phyloP scores from a whole-genome alignment of 1,140 invertebrate species.

The Medauroidea extradentata region DNA sequence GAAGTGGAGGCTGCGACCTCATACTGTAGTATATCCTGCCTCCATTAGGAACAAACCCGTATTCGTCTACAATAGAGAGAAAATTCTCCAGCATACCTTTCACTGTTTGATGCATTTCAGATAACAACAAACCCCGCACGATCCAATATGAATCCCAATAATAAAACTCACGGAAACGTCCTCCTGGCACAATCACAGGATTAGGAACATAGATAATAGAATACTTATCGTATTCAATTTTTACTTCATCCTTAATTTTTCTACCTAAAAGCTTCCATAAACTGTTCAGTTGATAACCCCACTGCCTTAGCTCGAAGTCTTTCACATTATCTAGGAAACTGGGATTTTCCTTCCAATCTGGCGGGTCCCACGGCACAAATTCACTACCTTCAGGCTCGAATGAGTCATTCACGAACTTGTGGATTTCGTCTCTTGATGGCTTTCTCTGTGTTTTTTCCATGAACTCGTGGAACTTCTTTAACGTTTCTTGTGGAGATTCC shows the following conservation, averaged over 20 bases:
- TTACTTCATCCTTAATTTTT: constrained; percentile 59
- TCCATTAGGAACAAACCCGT: constrained; percentile 75
- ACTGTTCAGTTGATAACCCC: constrained; percentile 53
- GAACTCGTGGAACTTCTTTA: constrained; percentile 56
- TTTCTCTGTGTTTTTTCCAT: constrained; percentile 54
- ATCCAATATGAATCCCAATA: constrained; percentile 93
- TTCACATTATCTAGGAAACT: constrained; percentile 55
- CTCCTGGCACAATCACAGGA: constrained; percentile 81
- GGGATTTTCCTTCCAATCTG: constrained; percentile 62
- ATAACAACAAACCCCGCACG: constrained; percentile 70
- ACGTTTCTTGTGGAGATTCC: constrained; percentile 53
- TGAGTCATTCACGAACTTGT: constrained; percentile 50
- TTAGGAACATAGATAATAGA: constrained; percentile 74
- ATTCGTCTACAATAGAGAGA: constrained; percentile 58
- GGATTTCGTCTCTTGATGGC: constrained; percentile 49
- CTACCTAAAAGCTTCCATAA: constrained; percentile 72
- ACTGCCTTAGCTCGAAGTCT: constrained; percentile 57
- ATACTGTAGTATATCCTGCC: constrained; percentile 70
- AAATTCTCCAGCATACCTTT: constrained; percentile 76
- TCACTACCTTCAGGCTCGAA: constrained; percentile 54
- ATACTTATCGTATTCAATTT: constrained; percentile 53
- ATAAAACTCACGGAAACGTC: constrained; percentile 80
- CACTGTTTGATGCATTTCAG: constrained; percentile 70
- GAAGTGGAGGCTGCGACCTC: constrained; percentile 75
- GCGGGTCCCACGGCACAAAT: constrained; percentile 51